Evolutionary conservation across 2,888 invertebrate species (phyloP).

Genomic region (Lasius platythorax): DNA sequence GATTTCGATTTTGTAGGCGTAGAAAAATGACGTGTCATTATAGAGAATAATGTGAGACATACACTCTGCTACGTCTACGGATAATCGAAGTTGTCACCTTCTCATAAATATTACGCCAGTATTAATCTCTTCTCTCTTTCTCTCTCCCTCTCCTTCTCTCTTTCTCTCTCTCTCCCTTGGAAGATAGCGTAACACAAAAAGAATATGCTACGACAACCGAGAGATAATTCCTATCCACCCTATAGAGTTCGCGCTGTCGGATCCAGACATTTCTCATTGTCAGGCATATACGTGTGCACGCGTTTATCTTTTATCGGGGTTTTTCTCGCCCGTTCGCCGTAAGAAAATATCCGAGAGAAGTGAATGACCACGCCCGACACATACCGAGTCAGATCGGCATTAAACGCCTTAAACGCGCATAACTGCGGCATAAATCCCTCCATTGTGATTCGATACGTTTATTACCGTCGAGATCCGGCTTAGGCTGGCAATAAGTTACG

Average conservation of each 20-base stretch:
- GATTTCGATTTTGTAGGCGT: neutral
- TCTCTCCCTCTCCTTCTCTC: neutral
- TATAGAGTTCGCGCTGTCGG: slow-evolving; percentile 26
- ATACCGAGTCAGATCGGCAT: slow-evolving; percentile 74
- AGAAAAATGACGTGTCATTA: neutral
- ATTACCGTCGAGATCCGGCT: slow-evolving; percentile 45
- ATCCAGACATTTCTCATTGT: slow-evolving; percentile 67
- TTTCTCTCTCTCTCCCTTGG: neutral
- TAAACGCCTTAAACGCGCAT: slow-evolving; percentile 55
- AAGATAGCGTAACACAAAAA: neutral
- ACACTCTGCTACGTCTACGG: neutral
- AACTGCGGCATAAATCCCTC: slow-evolving; percentile 73
- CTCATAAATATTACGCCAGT: neutral
- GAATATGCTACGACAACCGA: neutral
- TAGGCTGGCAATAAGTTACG: neutral
- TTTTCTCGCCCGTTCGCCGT: slow-evolving; percentile 65
- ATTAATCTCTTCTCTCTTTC: neutral
- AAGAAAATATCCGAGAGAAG: slow-evolving; percentile 65
- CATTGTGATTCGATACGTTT: slow-evolving; percentile 72
- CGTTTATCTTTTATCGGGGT: slow-evolving; percentile 80
- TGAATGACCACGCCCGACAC: slow-evolving; percentile 81
- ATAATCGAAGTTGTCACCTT: neutral
- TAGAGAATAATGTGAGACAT: neutral
- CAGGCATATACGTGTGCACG: slow-evolving; percentile 60
- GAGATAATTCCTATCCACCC: slow-evolving; percentile 25